phyloP scores from a whole-genome alignment of 2,113 vertebrate genomes.

The Cynopterus brachyotis region DNA sequence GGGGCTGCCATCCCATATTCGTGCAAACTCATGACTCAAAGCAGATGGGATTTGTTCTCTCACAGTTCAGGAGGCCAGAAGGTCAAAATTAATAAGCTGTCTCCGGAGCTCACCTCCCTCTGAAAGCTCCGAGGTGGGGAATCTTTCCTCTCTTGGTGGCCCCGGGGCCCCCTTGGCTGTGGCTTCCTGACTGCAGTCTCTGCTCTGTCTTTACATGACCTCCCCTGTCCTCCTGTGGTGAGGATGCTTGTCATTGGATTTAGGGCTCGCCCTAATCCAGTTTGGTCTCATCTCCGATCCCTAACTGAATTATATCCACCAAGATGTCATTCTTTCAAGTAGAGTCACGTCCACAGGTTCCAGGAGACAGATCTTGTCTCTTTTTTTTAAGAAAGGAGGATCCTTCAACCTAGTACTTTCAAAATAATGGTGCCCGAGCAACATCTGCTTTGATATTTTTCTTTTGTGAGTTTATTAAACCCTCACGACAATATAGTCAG shows the following conservation, averaged over 20 bases:
- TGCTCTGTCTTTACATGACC: neutral
- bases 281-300: too few species aligned
- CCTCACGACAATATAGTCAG: neutral
- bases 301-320: neutral
- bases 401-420: neutral
- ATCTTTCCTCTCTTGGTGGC: neutral
- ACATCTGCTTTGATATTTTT: neutral
- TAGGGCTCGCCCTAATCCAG: neutral
- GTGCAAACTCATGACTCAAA: neutral
- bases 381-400: too few species aligned
- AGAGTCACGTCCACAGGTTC: neutral
- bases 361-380: neutral
- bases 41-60: fast-evolving
- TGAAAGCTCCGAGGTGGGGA: neutral
- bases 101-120: too few species aligned
- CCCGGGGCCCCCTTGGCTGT: fast-evolving
- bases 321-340: neutral
- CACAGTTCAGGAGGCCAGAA: neutral
- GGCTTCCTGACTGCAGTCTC: fast-evolving
- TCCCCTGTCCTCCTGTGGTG: neutral
- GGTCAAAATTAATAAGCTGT: neutral
- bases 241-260: neutral
- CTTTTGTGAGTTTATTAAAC: neutral
- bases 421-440: neutral
- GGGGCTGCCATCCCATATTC: neutral